Evolutionary conservation across 2,113 vertebrate genomes (phyloP), one percentile per base, ranked within the genome.

Genomic region (Muntiacus muntjak): DNA sequence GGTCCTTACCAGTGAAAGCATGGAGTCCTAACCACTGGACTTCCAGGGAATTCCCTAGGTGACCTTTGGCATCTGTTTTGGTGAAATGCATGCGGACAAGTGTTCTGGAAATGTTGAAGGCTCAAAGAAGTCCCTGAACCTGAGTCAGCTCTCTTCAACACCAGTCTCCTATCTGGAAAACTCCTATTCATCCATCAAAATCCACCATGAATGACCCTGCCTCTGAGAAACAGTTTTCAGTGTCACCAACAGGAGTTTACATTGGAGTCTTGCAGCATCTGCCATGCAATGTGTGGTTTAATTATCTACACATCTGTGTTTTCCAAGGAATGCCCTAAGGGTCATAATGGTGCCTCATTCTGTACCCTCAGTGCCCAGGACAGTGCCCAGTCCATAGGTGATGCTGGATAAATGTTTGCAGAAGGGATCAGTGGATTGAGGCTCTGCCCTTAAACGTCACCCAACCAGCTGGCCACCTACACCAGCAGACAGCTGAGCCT

Each of bases 101-200:
- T 11, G 16, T 74, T 43, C 81, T 36, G 28, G 82, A 74, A 62
- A 81, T 33, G 10, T 0, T 6, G 28, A 67, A 50, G 74, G 36
- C 23, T 84, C 74, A 7, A 10, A 62, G 62, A 92, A 25, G 25
- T 40, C 23, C 33, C 54, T 64, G 33, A 0, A 12, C 36, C 15
- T 5, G 19, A 55, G 54, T 33, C 52, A 45, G 50, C 21, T 50
- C 64, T 91, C 30, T 58, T 25, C 57, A 84, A 47, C 5, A 19
- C 33, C 28, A 52, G 52, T 13, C 45, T 76, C 40, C 16, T 58
- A 25, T 1, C 60, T 30, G 55, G 33, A 19, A 81, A 95, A 94
- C 78, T 71, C 87, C 71, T 97, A 55, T 55, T 76, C 85, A 55
- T 30, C 52, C 30, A 3, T 26, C 91, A 94, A 36, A 87, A 94